Base-by-base conservation (phyloP, 2,797 vertebrate species). In the Dendrocincla tyrannina region DNA sequence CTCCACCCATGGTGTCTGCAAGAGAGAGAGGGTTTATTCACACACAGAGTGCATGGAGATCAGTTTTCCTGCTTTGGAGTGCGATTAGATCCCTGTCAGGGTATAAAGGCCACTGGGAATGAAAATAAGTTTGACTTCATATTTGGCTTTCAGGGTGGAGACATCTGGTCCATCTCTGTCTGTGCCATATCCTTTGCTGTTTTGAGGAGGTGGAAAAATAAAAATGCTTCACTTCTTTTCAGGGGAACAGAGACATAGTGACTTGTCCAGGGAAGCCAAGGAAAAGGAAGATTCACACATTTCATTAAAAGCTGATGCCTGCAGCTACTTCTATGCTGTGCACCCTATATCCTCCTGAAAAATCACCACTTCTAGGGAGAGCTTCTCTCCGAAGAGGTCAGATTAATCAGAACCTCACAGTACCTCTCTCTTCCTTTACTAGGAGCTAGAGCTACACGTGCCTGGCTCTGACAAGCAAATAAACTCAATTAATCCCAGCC, bases 1-100 rank as follows among this genome's bases (percentile, higher is more conserved):
- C 8, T 4, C 32, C 64, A 6, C 13, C 16, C 46, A 16, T 1
- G 0, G 0, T 28, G 28, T 1, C 59, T 68, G 20, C 35, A 60
- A 58, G 37, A 39, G 14, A 20, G 44, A 24, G 13, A 33, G 8
- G 17, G 13, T 15, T 28, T 17, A 6, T 39, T 72, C 53, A 44
- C 37, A 9, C 33, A 70, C 3, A 37, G 24, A 14, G 39, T 5
- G 10, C 28, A 10, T 49, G 28, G 3, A 42, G 35, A 24, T 12
- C n/a, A 10, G 9, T 46, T 39, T 41, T 47, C 13, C 66, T 64
- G 19, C 23, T 10, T 4, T 27, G 44, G 18, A 49, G 33, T 17
- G 3, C 10, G n/a, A 32, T 18, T 62, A 50, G 7, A 39, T 33
- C n/a, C 30, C 33, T 16, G 9, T 11, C n/a, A 28, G 23, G 14